Conservation (phyloP, 1,140 invertebrate genomes). For the Oncopodura yosiiana region DNA sequence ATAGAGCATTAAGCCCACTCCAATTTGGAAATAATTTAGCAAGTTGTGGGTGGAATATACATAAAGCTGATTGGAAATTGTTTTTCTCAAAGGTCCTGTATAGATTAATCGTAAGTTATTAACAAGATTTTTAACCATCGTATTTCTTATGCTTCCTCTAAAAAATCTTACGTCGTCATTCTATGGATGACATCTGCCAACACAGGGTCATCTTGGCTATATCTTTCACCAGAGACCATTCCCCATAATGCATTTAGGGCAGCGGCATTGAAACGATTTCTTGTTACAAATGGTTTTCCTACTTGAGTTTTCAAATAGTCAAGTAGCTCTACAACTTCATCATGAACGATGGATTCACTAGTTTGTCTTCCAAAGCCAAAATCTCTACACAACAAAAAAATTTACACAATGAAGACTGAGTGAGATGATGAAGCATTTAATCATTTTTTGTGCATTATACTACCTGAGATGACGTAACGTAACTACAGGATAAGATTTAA, state of each 20-base stretch:
- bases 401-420: too few species aligned
- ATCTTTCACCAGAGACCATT: conserved; percentile 13
- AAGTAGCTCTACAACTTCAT: conserved; percentile 26
- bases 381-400: too few species aligned
- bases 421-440: too few species aligned
- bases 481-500: too few species aligned
- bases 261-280: conserved; percentile 5
- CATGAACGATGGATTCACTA: conserved; percentile 25
- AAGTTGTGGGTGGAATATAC: neutral
- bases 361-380: conserved; percentile 30
- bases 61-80: too few species aligned
- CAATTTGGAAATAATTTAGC: conserved; percentile 6
- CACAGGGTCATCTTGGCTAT: conserved; percentile 11
- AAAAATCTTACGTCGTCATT: conserved; percentile 11
- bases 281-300: neutral
- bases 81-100: too few species aligned
- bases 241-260: conserved; percentile 17
- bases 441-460: too few species aligned
- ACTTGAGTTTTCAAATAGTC: neutral
- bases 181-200: neutral
- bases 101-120: too few species aligned
- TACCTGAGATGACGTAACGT: conserved; percentile 23
- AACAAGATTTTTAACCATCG: too few species aligned
- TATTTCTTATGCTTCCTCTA: too few species aligned
- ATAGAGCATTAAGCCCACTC: neutral